Evolutionary conservation across 2,888 invertebrate genomes (phyloP), one percentile per base, ranked within the genome.

Genomic region (Lydus trimaculatus): DNA sequence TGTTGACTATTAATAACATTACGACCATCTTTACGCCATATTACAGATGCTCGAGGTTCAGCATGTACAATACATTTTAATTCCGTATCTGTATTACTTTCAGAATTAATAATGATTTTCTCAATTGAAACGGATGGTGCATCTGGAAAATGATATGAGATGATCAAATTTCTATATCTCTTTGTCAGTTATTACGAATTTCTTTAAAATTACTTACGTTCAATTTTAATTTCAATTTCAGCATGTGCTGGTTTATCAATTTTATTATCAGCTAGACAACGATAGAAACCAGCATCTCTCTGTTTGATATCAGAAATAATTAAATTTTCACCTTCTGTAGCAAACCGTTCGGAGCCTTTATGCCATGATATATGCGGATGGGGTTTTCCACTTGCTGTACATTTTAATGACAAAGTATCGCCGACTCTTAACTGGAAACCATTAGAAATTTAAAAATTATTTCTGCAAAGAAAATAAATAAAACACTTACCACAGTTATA

Each of bases 251-350:
- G 84, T 58, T 78, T 67, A 43, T 81, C 84, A 56, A 84, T 73
- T 28, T 78, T 78, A 73, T 87, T 88, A 67, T 85, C 84, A 31
- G 87, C 87, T 15, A 84, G 78, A 73, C 88, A 88, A 52, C 85
- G 84, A 76, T 87, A 88, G 28, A 76, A 73, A 9, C 87, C 88
- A 31, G 83, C 78, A 73, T 87, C 82, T 23, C 81, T 78, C 6
- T 76, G 78, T 20, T 74, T 79, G 23, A 84, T 72, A 61, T 81
- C 79, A 31, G 79, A 75, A 65, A 87, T 85, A 2, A 78, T 81
- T 11, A 87, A 73, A 28, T 74, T 79, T 31, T 82, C 79, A 11
- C 85, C 85, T 61, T 77, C 74, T 0, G 75, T 64, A 5, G 67
- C 77, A 6, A 83, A 70, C 31, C 78, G 72, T 64, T 78, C 73